Conservation (phyloP, 2,797 vertebrate species). For the Vipera latastei region DNA sequence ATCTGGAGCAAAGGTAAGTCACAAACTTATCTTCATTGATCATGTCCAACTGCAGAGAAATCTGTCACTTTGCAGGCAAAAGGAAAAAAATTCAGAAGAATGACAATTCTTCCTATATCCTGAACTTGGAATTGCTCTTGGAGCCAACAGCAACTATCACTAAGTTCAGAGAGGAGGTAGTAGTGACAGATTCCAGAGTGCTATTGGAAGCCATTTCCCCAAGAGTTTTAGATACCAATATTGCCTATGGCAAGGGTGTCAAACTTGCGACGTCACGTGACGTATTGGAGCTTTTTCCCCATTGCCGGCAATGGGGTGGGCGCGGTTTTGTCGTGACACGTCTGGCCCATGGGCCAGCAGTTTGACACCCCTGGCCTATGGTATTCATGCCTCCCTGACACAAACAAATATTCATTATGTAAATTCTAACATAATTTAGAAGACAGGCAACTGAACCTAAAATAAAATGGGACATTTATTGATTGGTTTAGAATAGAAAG, state of each 20-base stretch:
- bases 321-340: no score
- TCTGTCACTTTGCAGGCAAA: not conserved
- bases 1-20: not conserved
- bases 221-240: not conserved
- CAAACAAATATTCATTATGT: not conserved
- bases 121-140: no score
- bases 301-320: no score
- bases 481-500: not conserved
- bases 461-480: not conserved
- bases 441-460: not conserved
- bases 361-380: not conserved
- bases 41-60: not conserved
- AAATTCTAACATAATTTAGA: not conserved
- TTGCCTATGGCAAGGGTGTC: not conserved
- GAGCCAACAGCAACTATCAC: not conserved
- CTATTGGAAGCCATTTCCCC: not conserved
- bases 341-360: no score
- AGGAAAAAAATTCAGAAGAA: not conserved
- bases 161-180: not conserved
- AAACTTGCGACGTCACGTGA: no score
- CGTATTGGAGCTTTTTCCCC: no score
- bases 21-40: not conserved
- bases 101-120: not conserved
- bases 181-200: not conserved
- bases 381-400: not conserved